Evolutionary conservation across 2,888 invertebrate genomes (phyloP).

Genomic region (Lithophane semibrunnea): DNA sequence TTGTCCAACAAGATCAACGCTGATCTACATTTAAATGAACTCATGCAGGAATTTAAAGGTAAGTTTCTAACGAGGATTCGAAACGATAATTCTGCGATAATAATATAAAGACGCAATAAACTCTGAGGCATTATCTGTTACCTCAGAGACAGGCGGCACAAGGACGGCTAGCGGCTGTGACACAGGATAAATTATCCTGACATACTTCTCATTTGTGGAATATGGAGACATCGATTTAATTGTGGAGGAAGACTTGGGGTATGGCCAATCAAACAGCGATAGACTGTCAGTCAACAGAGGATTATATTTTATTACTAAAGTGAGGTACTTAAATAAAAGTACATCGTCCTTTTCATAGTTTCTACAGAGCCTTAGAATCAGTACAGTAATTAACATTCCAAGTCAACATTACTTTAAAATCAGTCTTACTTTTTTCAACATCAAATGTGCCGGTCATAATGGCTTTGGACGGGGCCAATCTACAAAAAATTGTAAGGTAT

Average conservation of each 20-base stretch:
- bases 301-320: not conserved
- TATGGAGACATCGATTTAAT: slow-evolving; percentile 5
- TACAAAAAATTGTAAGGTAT: slow-evolving; percentile 81
- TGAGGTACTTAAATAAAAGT: slow-evolving; percentile 5
- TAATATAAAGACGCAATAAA: slow-evolving; percentile 33
- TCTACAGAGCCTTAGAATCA: slow-evolving; percentile 43
- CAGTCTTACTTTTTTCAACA: slow-evolving; percentile 76
- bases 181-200: not conserved
- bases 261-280: not conserved
- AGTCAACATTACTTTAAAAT: slow-evolving; percentile 73
- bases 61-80: slow-evolving; percentile 12
- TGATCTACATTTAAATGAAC: slow-evolving; percentile 15
- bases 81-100: slow-evolving; percentile 12
- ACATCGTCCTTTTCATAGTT: slow-evolving; percentile 13
- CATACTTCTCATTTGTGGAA: not conserved
- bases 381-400: slow-evolving; percentile 74
- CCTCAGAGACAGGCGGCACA: too few relatives aligned
- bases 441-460: slow-evolving; percentile 85
- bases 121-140: too few relatives aligned
- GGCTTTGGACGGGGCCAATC: slow-evolving; percentile 70
- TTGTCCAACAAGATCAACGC: not conserved
- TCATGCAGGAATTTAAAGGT: slow-evolving; percentile 15
- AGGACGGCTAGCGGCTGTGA: too few relatives aligned
- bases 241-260: not conserved
- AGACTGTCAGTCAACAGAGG: not conserved